A percentile compares a stretch with the other conserved stretches of the same genome.
Conservation (phyloP, 2,888 invertebrate species). For the Acleris emargana region DNA sequence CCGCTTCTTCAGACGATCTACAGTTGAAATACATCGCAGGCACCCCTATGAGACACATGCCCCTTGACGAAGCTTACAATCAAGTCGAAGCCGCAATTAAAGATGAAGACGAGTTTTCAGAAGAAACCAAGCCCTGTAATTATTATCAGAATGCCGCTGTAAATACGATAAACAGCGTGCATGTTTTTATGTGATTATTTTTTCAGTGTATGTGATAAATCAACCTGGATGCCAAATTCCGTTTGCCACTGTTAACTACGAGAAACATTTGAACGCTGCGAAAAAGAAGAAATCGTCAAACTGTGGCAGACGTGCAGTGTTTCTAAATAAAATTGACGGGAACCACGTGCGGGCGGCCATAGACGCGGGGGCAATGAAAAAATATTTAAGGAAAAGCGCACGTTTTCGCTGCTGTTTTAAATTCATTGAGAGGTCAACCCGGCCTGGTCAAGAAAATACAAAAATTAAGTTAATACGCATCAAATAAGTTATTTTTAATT, state of each 20-base stretch:
- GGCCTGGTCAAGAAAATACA: constrained; percentile 41
- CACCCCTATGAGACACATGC: constrained; percentile 55
- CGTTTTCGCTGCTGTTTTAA: constrained; percentile 64
- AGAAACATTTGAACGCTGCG: constrained; percentile 42
- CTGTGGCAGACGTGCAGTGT: constrained; percentile 66
- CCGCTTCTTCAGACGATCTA: constrained; percentile 22
- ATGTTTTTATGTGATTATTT: neutral
- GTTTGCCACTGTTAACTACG: constrained; percentile 51
- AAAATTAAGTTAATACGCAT: constrained; percentile 46
- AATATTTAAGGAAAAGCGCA: constrained; percentile 50
- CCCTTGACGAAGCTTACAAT: constrained; percentile 53
- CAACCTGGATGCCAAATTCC: constrained; percentile 71
- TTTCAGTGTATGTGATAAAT: constrained; percentile 58
- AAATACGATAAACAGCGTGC: too few relatives aligned
- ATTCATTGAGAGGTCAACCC: constrained; percentile 49
- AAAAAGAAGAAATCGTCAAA: constrained; percentile 39
- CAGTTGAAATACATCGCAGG: constrained; percentile 33
- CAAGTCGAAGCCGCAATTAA: constrained; percentile 38
- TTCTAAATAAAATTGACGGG: constrained; percentile 54
- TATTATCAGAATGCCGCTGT: neutral
- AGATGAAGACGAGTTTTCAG: constrained; percentile 47
- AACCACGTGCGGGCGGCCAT: constrained; percentile 56
- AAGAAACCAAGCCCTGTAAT: constrained; percentile 46
- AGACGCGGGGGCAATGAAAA: constrained; percentile 52
- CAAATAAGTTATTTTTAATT: constrained; percentile 8